A percentile compares a stretch with the other conserved stretches of the same genome.
Evolutionary conservation across 2,888 invertebrate species (phyloP).

Genomic region (Aphelenchoides bicaudatus): DNA sequence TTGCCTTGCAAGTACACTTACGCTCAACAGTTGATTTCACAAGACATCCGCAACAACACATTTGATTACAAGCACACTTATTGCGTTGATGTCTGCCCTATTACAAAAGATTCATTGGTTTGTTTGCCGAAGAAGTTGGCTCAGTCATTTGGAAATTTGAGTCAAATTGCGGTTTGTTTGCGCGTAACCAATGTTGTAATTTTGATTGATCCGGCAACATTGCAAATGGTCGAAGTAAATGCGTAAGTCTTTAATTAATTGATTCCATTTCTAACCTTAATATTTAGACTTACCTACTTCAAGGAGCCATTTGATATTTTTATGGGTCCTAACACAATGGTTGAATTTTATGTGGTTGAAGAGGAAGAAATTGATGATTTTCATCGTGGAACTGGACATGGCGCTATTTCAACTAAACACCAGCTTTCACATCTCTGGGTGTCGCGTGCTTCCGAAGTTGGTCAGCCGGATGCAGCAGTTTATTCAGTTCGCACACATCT

Average conservation of each 20-base stretch:
- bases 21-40: constrained; percentile 87
- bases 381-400: constrained; percentile 73
- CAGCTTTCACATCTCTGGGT: constrained; percentile 89
- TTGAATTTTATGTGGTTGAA: constrained; percentile 90
- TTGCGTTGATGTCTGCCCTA: constrained; percentile 88
- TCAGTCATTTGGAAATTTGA: constrained; percentile 51
- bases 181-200: constrained; percentile 85
- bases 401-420: constrained; percentile 79
- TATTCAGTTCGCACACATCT: constrained; percentile 86
- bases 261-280: constrained; percentile 16
- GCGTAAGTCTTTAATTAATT: constrained; percentile 24
- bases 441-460: constrained; percentile 73
- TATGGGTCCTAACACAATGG: constrained; percentile 83
- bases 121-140: constrained; percentile 55
- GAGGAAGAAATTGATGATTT: constrained; percentile 73
- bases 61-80: constrained; percentile 90
- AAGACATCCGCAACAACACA: constrained; percentile 90
- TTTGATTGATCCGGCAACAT: constrained; percentile 78
- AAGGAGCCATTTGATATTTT: constrained; percentile 80
- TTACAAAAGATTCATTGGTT: constrained; percentile 71
- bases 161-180: constrained; percentile 76
- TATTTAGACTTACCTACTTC: constrained; percentile 72
- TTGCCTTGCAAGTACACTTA: constrained; percentile 79
- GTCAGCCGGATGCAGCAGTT: constrained; percentile 73
- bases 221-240: constrained; percentile 55